phyloP scores from a whole-genome alignment of 2,888 invertebrate species.

The Unio pictorum region DNA sequence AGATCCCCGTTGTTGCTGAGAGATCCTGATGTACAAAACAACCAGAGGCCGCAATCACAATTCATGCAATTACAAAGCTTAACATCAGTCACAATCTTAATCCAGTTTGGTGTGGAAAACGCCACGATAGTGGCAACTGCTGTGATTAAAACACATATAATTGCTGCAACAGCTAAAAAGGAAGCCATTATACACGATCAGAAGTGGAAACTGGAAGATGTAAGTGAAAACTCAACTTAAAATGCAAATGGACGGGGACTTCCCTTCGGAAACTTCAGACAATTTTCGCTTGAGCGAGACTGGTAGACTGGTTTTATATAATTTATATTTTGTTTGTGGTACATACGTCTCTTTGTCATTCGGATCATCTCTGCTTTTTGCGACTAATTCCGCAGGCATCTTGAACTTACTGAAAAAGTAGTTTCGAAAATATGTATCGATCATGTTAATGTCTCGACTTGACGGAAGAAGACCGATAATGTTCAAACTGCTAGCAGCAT shows the following conservation, averaged over 20 bases:
- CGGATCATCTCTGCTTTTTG: no score
- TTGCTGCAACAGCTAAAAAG: slow-evolving; percentile 57
- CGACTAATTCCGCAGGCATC: no score
- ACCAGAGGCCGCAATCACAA: slow-evolving; percentile 63
- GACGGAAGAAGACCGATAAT: no score
- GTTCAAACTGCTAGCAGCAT: no score
- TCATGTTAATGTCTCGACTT: no score
- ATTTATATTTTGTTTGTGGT: no score
- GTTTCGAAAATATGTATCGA: no score
- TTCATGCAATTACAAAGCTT: slow-evolving; percentile 33
- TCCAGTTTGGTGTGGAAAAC: slow-evolving; percentile 63
- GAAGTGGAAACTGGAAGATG: no score
- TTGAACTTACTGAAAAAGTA: no score
- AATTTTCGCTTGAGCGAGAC: no score
- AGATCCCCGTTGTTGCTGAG: slow-evolving; percentile 35
- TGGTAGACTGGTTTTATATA: no score
- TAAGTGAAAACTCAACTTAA: not conserved
- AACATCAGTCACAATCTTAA: slow-evolving; percentile 26
- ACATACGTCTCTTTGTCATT: no score
- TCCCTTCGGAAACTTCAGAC: not conserved
- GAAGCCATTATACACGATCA: slow-evolving; percentile 44
- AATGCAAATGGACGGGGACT: slow-evolving; percentile 1
- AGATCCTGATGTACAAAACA: slow-evolving; percentile 42
- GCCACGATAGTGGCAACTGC: slow-evolving; percentile 62
- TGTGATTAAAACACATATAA: slow-evolving; percentile 61